A percentile compares a stretch with the other conserved stretches of the same genome.
Evolutionary conservation across 2,888 invertebrate species (phyloP).

Genomic region (Drosophila neonasuta): DNA sequence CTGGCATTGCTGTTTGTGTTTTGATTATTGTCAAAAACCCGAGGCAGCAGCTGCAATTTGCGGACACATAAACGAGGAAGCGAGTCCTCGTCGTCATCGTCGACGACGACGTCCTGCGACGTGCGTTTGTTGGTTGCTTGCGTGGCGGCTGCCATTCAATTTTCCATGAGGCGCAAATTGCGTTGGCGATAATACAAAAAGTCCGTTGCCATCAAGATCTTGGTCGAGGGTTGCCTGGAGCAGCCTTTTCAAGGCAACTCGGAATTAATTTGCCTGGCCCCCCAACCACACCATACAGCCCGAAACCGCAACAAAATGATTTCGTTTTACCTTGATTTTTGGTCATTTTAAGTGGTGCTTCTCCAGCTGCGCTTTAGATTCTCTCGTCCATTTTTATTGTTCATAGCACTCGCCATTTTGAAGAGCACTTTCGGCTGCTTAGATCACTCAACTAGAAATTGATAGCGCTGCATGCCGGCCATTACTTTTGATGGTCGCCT

Average conservation of each 20-base stretch:
- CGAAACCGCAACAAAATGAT: conserved; percentile 63
- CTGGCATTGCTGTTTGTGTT: conserved; percentile 56
- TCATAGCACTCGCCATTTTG: conserved; percentile 56
- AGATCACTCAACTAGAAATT: conserved; percentile 74
- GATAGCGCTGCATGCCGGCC: conserved; percentile 54
- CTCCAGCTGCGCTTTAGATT: conserved; percentile 38
- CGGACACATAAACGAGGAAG: conserved; percentile 52
- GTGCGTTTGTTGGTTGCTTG: conserved; percentile 15
- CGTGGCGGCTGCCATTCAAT: conserved; percentile 43
- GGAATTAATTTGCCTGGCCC: conserved; percentile 71
- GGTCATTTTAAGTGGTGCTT: conserved; percentile 53
- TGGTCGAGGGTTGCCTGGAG: conserved; percentile 7
- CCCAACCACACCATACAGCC: conserved; percentile 45
- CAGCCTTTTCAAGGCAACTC: conserved; percentile 25
- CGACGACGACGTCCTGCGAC: background rate
- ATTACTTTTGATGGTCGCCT: conserved; percentile 67
- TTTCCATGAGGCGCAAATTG: conserved; percentile 65
- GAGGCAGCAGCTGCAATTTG: conserved; percentile 57
- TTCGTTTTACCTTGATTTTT: conserved; percentile 56
- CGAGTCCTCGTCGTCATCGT: background rate
- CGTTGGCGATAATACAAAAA: conserved; percentile 60
- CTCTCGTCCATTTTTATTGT: conserved; percentile 55
- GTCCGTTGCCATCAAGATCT: conserved; percentile 60
- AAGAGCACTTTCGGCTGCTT: conserved; percentile 59
- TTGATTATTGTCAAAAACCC: conserved; percentile 69